Evolutionary conservation across 2,113 vertebrate species (phyloP).

Genomic region (Corythaixoides concolor): DNA sequence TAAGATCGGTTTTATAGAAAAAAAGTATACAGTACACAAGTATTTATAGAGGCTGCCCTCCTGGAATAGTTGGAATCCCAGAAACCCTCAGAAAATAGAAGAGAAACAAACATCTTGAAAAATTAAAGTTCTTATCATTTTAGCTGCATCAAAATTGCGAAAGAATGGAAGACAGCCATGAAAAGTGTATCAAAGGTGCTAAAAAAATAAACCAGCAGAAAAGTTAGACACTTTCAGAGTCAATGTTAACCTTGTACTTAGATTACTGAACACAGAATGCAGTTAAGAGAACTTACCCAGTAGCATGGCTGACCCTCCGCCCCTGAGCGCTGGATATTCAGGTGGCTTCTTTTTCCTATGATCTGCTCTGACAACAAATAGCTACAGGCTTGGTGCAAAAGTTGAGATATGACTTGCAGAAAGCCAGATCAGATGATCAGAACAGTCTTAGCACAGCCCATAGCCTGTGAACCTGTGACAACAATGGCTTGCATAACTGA

Average conservation of each 20-base stretch:
- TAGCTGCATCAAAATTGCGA: background rate
- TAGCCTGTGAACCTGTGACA: background rate
- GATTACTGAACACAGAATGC: background rate
- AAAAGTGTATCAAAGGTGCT: background rate
- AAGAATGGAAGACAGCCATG: background rate
- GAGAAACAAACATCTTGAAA: background rate
- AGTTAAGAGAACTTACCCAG: background rate
- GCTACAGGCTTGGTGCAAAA: background rate
- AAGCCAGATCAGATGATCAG: background rate
- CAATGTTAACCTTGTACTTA: background rate
- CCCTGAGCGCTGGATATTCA: background rate
- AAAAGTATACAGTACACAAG: background rate
- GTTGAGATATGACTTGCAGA: background rate
- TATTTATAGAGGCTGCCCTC: background rate
- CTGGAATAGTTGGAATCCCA: background rate
- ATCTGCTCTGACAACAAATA: background rate
- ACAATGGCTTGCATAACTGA: background rate
- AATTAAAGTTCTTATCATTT: background rate
- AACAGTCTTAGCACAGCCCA: background rate
- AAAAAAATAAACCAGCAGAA: background rate
- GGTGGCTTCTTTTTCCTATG: background rate
- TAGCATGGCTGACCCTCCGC: background rate
- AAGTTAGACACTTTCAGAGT: background rate
- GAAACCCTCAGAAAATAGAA: background rate
- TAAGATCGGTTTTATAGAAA: background rate